These are phyloP conservation scores for Proisotoma minuta DNA, from an alignment of 2,888 invertebrate genomes.

Conservation along the genomic window DNA sequence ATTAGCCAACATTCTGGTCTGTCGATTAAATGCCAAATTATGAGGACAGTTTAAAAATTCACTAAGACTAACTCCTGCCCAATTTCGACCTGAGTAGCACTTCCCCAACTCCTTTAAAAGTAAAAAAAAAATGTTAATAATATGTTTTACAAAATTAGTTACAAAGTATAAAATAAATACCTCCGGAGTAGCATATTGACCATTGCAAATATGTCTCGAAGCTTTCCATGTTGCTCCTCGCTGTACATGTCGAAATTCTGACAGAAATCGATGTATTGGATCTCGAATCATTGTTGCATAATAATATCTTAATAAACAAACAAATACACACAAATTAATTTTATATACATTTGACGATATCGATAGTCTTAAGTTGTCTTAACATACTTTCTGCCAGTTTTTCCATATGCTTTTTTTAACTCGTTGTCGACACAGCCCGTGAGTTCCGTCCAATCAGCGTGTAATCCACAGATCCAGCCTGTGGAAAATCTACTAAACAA, in stretches of 20 bases:
- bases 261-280: constrained; percentile 87
- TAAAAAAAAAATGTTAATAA: not conserved
- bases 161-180: constrained; percentile 13
- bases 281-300: constrained; percentile 93
- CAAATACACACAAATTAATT: too few species aligned
- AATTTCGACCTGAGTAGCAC: constrained; percentile 71
- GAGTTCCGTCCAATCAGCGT: constrained; percentile 97
- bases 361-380: too few species aligned
- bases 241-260: constrained; percentile 94
- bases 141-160: not conserved
- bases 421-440: constrained; percentile 86
- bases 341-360: too few species aligned
- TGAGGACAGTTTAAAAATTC: constrained; percentile 87
- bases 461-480: constrained; percentile 96
- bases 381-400: too few species aligned
- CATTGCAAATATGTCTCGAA: constrained; percentile 60
- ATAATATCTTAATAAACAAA: constrained; percentile 71
- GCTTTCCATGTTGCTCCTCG: constrained; percentile 95
- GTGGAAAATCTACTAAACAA: constrained; percentile 95
- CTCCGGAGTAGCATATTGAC: constrained; percentile 67
- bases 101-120: constrained; percentile 66
- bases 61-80: constrained; percentile 82
- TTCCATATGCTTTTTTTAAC: constrained; percentile 84
- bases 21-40: constrained; percentile 92
- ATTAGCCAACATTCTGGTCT: constrained; percentile 96